Evolutionary conservation across 2,888 invertebrate genomes (phyloP).

Genomic region (Kuschelorhynchus macadamiae): DNA sequence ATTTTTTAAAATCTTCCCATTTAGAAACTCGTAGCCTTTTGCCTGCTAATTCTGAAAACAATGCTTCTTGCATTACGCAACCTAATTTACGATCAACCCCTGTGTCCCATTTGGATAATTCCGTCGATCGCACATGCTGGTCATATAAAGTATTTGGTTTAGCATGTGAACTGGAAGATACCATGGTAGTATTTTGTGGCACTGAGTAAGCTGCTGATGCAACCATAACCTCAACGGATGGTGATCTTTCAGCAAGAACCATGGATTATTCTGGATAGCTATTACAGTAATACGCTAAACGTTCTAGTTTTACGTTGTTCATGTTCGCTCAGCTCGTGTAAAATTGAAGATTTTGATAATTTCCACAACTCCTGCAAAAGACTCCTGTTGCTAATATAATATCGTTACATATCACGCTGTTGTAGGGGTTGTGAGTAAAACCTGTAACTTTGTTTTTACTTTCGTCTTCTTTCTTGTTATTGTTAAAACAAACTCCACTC

Average conservation of each 20-base stretch:
- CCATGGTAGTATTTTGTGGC: constrained; percentile 70
- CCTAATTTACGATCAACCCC: too few species aligned
- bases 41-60: too few species aligned
- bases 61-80: too few species aligned
- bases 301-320: constrained; percentile 86
- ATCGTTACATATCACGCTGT: constrained; percentile 98
- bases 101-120: too few species aligned
- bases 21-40: too few species aligned
- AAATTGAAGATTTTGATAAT: constrained; percentile 96
- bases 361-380: constrained; percentile 99
- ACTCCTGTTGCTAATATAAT: constrained; percentile 99
- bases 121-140: too few species aligned
- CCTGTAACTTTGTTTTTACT: constrained; percentile 83
- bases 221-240: constrained; percentile 74
- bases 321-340: constrained; percentile 88
- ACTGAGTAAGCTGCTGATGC: constrained; percentile 81
- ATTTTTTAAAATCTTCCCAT: too few species aligned
- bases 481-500: constrained; percentile 82
- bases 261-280: constrained; percentile 82
- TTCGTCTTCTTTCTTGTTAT: constrained; percentile 81
- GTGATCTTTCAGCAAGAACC: constrained; percentile 69
- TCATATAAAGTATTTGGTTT: constrained; percentile 73
- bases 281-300: constrained; percentile 85
- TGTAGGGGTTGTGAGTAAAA: constrained; percentile 96
- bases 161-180: constrained; percentile 72